Evolutionary conservation across 2,113 vertebrate genomes (phyloP).

Genomic region (Neogobius melanostomus): DNA sequence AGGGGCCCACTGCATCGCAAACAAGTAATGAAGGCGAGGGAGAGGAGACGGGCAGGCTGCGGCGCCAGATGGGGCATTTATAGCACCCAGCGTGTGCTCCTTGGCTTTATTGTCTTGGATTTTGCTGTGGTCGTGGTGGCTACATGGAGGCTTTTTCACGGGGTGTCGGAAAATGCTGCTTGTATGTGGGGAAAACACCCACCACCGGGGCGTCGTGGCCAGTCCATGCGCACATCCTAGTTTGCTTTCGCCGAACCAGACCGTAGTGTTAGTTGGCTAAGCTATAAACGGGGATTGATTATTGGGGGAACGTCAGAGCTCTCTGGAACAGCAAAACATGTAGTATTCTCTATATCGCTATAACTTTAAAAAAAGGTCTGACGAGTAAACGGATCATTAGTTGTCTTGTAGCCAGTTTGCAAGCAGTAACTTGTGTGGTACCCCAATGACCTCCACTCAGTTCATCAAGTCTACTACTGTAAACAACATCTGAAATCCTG

Average conservation of each 20-base stretch:
- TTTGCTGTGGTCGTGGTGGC: neutral
- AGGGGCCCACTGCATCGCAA: conserved; percentile 40
- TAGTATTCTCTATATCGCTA: neutral
- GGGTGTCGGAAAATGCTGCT: neutral
- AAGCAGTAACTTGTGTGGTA: neutral
- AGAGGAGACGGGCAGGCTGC: conserved; percentile 32
- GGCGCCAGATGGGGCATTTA: conserved; percentile 34
- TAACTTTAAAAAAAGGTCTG: no score
- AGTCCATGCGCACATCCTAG: neutral
- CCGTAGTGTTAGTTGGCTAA: neutral
- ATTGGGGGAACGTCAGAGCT: no score
- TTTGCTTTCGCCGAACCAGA: neutral
- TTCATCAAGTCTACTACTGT: no score
- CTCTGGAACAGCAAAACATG: neutral
- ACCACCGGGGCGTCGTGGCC: neutral
- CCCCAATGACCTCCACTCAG: neutral
- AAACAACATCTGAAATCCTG: no score
- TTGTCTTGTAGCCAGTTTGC: neutral
- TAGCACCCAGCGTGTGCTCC: conserved; percentile 2
- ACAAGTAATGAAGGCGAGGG: conserved; percentile 37
- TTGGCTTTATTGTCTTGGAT: conserved; percentile 1
- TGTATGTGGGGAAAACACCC: neutral
- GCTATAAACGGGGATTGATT: neutral
- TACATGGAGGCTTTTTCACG: neutral
- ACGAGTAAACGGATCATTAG: neutral